Base-by-base conservation (phyloP, 2,888 invertebrate species). In the Diplazon laetatorius region DNA sequence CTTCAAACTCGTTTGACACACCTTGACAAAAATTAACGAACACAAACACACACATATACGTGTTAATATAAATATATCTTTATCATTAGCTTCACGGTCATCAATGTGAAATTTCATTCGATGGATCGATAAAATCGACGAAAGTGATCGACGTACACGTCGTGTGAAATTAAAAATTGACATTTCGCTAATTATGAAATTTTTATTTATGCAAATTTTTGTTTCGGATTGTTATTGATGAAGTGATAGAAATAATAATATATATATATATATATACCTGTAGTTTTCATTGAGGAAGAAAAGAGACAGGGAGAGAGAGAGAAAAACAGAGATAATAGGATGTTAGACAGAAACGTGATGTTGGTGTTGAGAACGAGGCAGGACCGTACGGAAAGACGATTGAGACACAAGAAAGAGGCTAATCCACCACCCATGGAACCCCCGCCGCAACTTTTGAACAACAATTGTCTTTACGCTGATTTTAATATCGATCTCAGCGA, bases 381-480 rank as follows among this genome's bases (percentile, higher is more conserved):
- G 20, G 87, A 88, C 14, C 84, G 88, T 46, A 89, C 88, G 0
- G 87, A 89, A 73, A 83, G 89, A 55, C 82, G 89, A 5, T 68
- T 87, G 76, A 87, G 87, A 69, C 88, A 88, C 70, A 87, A 84
- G 50, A 89, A 85, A 37, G 85, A 86, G 39, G 88, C 88, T 9
- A 86, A 87, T 79, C 87, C 86, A 48, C 85, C 86, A 2, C 87
- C 87, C 3, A 86, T 87, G 87, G 87, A 87, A 55, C 87, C 87
- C 52, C 87, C 86, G 2, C 83, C 87, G 1, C 83, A 85, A 16
- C 77, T 89, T 20, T 48, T 88, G 9, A 89, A 88, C 73, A 87
- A 86, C 57, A 88, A 87, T 82, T 82, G 87, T 30, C 82, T 88
- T 8, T 88, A 87, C 39, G 74, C 85, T 22, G 88, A 88, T 76